These are phyloP conservation scores for Salminus brasiliensis DNA, from an alignment of 2,113 vertebrate species.

Conservation along the genomic window DNA sequence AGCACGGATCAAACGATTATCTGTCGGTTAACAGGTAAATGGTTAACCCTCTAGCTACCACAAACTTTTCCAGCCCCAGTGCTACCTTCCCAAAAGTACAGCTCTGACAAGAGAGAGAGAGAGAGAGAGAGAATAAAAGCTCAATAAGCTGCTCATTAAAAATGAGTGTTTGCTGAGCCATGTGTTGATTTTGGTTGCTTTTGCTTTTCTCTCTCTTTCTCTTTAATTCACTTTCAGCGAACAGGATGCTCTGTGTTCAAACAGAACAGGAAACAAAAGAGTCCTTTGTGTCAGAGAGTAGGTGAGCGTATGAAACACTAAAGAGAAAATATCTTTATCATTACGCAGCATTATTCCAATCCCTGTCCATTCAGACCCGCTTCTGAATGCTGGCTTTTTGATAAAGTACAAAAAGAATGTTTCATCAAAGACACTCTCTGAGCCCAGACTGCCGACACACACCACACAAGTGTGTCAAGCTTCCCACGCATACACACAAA, in stretches of 20 bases:
- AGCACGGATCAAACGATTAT: too few species aligned
- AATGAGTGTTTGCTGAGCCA: not conserved
- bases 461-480: too few species aligned
- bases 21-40: too few species aligned
- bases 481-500: too few species aligned
- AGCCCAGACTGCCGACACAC: not conserved
- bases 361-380: conserved; percentile 5
- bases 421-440: not conserved
- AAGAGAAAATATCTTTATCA: conserved; percentile 31
- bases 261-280: conserved; percentile 37
- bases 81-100: too few species aligned
- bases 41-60: too few species aligned
- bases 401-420: conserved; percentile 42
- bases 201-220: too few species aligned
- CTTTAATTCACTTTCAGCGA: conserved; percentile 13
- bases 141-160: not conserved
- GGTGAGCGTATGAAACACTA: conserved; percentile 43
- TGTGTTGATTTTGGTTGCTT: not conserved
- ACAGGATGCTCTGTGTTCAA: conserved; percentile 13
- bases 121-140: not conserved
- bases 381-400: conserved; percentile 32
- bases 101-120: too few species aligned
- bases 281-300: conserved; percentile 35
- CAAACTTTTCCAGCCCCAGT: too few species aligned
- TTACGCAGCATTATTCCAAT: conserved; percentile 42